Conservation (phyloP, 2,113 vertebrate species). For the Marmota flaviventris region DNA sequence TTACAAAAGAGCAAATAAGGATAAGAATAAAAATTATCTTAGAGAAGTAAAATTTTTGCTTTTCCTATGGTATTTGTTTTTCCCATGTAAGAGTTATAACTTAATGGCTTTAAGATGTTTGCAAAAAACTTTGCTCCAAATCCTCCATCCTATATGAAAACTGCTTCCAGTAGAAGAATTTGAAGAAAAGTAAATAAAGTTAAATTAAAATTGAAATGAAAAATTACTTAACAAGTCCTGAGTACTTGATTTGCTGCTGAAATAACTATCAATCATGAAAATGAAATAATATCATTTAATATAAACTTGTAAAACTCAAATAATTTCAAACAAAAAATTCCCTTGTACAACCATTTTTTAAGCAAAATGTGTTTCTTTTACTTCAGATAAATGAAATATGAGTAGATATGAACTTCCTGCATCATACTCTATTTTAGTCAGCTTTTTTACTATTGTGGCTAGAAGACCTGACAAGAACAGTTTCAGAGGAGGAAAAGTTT, state of each 20-base stretch:
- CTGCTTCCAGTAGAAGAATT: background rate
- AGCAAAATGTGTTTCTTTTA: background rate
- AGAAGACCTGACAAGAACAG: too few relatives aligned
- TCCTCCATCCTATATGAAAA: background rate
- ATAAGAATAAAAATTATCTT: background rate
- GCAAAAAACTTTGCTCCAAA: background rate
- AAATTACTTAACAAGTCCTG: background rate
- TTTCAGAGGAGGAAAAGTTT: too few relatives aligned
- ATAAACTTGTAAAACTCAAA: background rate
- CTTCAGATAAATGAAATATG: background rate
- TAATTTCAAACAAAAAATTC: background rate
- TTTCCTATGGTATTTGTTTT: background rate
- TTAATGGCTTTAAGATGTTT: background rate
- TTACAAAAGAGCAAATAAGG: background rate
- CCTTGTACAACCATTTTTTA: background rate
- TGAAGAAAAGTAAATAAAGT: background rate
- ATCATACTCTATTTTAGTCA: background rate
- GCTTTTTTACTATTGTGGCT: too few relatives aligned
- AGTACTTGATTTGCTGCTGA: background rate
- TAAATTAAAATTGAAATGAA: background rate
- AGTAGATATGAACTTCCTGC: background rate
- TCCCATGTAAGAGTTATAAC: background rate
- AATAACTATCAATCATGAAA: constrained; percentile 29
- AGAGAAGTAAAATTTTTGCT: background rate
- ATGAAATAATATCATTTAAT: background rate